Conservation (phyloP, 2,113 vertebrate species). For the Picathartes gymnocephalus region DNA sequence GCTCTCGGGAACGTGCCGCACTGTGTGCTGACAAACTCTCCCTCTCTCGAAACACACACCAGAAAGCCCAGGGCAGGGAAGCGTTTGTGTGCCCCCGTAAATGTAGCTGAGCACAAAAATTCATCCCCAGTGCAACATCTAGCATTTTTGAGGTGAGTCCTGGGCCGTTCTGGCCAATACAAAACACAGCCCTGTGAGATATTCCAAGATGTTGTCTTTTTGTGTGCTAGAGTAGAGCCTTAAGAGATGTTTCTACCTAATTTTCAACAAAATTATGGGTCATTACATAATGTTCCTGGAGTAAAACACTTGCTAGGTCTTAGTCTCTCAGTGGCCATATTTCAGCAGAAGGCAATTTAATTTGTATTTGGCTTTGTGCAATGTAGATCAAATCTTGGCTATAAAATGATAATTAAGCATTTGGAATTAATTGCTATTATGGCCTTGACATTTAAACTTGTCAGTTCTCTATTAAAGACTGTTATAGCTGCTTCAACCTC, state of each 20-base stretch:
- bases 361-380: background rate
- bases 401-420: background rate
- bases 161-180: background rate
- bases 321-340: background rate
- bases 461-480: background rate
- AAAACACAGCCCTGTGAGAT: background rate
- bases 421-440: constrained; percentile 21
- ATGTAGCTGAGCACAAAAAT: background rate
- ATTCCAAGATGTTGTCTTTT: background rate
- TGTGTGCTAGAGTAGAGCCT: background rate
- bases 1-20: background rate
- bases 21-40: constrained; percentile 32
- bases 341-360: background rate
- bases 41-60: background rate
- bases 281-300: background rate
- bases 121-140: background rate
- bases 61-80: background rate
- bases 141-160: background rate
- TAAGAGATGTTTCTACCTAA: background rate
- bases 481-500: background rate
- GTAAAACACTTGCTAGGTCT: background rate
- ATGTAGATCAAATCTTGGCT: background rate
- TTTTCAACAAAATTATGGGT: background rate
- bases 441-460: constrained; percentile 1
- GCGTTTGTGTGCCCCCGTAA: background rate